Conservation (phyloP, 1,140 invertebrate species). For the Caerostris darwini region DNA sequence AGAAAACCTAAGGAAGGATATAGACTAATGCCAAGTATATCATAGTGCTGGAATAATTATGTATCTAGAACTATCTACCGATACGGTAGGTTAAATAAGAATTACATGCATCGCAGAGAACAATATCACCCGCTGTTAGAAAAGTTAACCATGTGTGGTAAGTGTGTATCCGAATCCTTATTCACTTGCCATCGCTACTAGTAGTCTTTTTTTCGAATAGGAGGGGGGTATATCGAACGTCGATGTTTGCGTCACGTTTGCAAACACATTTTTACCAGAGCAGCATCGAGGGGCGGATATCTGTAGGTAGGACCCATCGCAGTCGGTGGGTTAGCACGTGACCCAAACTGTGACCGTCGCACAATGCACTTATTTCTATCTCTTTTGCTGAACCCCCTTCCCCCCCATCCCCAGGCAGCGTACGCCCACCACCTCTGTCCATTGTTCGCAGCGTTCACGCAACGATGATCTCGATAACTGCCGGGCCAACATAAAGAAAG, state of each 20-base stretch:
- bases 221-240: not conserved
- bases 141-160: too few species aligned
- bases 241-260: constrained; percentile 5
- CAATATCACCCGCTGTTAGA: too few species aligned
- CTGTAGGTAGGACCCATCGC: not conserved
- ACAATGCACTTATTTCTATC: not conserved
- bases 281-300: constrained; percentile 1
- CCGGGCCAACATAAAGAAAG: not conserved
- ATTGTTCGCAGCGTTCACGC: constrained; percentile 48
- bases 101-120: too few species aligned
- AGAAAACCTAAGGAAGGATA: too few species aligned
- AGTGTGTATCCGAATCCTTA: too few species aligned
- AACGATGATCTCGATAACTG: constrained; percentile 56
- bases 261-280: not conserved
- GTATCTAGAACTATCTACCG: too few species aligned
- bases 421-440: constrained; percentile 33
- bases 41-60: too few species aligned
- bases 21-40: too few species aligned
- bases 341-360: not conserved
- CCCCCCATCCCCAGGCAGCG: not conserved
- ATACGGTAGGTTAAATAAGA: too few species aligned
- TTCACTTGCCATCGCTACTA: too few species aligned
- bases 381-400: not conserved
- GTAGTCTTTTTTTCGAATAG: too few species aligned
- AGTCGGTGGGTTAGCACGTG: constrained; percentile 10